These are phyloP conservation scores for Egretta garzetta DNA, from an alignment of 2,113 vertebrate genomes.

Conservation along the genomic window DNA sequence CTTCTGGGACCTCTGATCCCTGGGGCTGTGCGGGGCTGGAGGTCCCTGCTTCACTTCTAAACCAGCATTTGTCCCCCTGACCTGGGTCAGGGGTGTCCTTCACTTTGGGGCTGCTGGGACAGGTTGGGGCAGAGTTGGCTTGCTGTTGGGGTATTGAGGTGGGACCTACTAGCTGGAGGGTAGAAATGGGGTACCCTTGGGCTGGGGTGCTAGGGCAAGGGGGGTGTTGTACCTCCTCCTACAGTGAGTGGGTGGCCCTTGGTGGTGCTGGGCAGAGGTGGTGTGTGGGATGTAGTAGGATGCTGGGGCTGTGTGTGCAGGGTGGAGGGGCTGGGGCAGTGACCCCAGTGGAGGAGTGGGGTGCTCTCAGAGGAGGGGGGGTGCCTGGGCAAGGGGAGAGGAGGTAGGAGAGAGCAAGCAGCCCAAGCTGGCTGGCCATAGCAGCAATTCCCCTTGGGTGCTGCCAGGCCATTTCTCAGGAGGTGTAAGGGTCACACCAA, in stretches of 20 bases:
- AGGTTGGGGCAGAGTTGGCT: background rate
- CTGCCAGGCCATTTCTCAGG: background rate
- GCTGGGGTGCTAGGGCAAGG: background rate
- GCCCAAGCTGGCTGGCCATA: background rate
- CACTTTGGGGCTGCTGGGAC: background rate
- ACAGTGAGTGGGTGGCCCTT: background rate
- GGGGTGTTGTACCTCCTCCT: background rate
- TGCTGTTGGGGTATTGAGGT: background rate
- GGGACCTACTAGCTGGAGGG: background rate
- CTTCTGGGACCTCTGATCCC: background rate
- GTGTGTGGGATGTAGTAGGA: background rate
- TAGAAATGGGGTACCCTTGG: background rate
- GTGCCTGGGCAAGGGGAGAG: background rate
- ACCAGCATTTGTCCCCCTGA: conserved; percentile 16
- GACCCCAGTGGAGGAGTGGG: background rate
- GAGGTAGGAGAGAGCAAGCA: background rate
- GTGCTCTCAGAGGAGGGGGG: background rate
- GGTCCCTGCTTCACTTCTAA: background rate
- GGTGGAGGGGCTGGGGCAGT: background rate
- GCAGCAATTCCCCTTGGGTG: background rate
- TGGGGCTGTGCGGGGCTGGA: background rate
- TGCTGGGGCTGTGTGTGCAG: background rate
- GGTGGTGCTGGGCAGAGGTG: background rate
- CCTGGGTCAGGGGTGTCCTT: background rate
- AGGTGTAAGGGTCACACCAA: background rate